A percentile compares a stretch with the other conserved stretches of the same genome.
Conservation (phyloP, 2,797 vertebrate genomes). For the Aselliscus stoliczkanus region DNA sequence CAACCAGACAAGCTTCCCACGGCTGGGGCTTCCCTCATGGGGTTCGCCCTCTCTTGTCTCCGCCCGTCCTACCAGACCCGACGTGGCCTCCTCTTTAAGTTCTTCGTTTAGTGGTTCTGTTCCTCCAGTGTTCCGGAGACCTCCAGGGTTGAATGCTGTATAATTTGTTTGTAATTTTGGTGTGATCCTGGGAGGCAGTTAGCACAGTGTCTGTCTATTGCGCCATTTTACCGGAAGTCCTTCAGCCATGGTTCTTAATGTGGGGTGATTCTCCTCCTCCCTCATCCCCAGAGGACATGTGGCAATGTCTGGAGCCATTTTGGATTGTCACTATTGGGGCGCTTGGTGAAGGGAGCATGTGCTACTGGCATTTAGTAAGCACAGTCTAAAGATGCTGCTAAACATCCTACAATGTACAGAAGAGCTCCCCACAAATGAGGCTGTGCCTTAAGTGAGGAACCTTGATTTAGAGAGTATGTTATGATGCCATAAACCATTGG, state of each 20-base stretch:
- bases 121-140: too few relatives aligned
- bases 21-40: too few relatives aligned
- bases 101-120: too few relatives aligned
- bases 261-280: background rate
- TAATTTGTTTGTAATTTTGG: too few relatives aligned
- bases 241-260: background rate
- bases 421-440: background rate
- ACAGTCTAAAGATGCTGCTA: background rate
- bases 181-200: too few relatives aligned
- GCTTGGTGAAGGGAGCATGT: fast-evolving
- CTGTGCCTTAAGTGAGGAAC: background rate
- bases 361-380: background rate
- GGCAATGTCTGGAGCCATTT: background rate
- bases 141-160: too few relatives aligned
- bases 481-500: background rate
- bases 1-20: too few relatives aligned
- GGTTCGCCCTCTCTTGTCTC: too few relatives aligned
- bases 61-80: too few relatives aligned
- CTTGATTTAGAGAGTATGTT: background rate
- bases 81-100: too few relatives aligned
- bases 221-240: too few relatives aligned
- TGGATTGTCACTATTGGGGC: background rate
- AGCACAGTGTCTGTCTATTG: too few relatives aligned
- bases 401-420: background rate
- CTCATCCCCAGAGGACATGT: background rate